Evolutionary conservation across 2,113 vertebrate genomes (phyloP), one percentile per base, ranked within the genome.

Genomic region (Ammodytes dubius): DNA sequence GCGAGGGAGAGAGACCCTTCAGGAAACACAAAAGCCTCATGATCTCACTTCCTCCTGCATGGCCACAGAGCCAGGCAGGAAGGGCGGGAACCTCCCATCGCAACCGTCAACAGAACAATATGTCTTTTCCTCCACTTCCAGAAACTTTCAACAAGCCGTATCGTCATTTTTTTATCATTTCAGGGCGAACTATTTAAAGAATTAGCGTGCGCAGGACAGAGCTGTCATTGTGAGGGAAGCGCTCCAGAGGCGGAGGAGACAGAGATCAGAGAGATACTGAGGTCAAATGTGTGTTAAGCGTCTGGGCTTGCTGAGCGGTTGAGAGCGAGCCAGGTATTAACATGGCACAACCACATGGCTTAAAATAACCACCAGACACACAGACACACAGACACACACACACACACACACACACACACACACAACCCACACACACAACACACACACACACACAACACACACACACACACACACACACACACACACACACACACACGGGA

Each of bases 21-120:
- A 61, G 45, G 19, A 54, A 58, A 46, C 35, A 42, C 11, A 37
- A 39, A 59, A 56, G 7, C 67, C 68, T 84, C 59, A 3, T 79
- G 74, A 87, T 59, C 84, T 90, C 75, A 90, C 89, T 89, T 94
- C 93, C 93, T 91, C n/a, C 77, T 72, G 27, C 27, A 27, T 27
- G 70, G 87, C 54, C 70, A 65, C 74, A 77, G 70, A 1, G 27
- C 78, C 52, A 0, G 53, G 66, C 85, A 91, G 95, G 94, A 95
- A 94, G 92, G 94, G 94, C 42, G 91, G 85, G 64, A 87, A 50
- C 73, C 49, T 71, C 57, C 27, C 39, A 61, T 74, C 64, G 3
- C 68, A 66, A 58, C 64, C 81, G 8, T 47, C 85, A 92, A 91
- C 87, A 86, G 77, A 91, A 90, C 84, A 69, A 78, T 58, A 60